phyloP scores from a whole-genome alignment of 2,797 vertebrate species.

The Syndactyla subalaris region DNA sequence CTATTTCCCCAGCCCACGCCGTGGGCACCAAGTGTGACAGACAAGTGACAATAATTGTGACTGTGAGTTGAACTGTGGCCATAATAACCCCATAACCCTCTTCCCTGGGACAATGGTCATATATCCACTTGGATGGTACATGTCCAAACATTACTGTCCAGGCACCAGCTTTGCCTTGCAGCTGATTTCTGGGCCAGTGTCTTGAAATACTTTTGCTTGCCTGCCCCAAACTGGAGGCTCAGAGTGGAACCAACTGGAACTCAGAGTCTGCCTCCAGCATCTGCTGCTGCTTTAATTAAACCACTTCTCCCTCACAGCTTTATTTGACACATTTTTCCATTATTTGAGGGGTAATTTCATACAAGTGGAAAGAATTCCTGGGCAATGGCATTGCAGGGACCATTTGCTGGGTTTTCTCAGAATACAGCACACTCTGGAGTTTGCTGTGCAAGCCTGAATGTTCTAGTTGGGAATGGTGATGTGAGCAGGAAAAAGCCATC shows the following conservation, averaged over 20 bases:
- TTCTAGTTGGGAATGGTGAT: not conserved
- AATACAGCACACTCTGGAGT: not conserved
- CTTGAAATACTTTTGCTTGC: not conserved
- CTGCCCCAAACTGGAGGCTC: not conserved
- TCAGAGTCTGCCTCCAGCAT: not conserved
- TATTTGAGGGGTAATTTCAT: slow-evolving; percentile 17
- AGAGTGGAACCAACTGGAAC: not conserved
- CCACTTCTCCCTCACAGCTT: not conserved
- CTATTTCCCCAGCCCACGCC: not conserved
- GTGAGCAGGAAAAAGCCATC: not conserved
- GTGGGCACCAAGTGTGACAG: not conserved
- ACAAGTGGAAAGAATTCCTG: slow-evolving; percentile 33
- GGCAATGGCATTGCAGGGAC: not conserved
- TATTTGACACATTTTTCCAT: slow-evolving; percentile 8
- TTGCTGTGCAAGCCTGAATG: not conserved
- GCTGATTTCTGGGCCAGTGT: not conserved
- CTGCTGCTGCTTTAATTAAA: not conserved
- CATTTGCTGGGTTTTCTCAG: not conserved
- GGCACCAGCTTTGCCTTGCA: not conserved
- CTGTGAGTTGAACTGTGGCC: not conserved
- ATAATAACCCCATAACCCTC: not conserved
- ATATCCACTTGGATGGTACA: fast-evolving
- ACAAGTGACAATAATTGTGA: fast-evolving
- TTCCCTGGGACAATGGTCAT: not conserved
- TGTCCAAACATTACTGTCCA: not conserved